Conservation (phyloP, 2,113 vertebrate genomes). For the Ctenodactylus gundi region DNA sequence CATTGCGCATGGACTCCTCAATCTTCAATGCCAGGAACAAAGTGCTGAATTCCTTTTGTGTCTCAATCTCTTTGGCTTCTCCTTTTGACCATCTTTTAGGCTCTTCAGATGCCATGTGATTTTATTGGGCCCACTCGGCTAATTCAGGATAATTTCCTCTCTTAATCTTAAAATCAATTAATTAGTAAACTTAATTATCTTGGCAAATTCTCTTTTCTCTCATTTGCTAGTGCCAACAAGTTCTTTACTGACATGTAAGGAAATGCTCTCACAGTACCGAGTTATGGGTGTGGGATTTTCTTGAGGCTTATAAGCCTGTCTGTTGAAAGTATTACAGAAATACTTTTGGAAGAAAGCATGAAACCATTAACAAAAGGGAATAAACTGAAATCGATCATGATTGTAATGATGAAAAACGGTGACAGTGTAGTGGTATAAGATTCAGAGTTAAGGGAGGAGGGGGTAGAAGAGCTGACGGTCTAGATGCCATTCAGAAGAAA, state of each 20-base stretch:
- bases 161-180: not conserved
- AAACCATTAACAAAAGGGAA: not conserved
- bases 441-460: not conserved
- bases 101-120: not conserved
- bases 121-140: not conserved
- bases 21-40: not conserved
- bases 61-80: not conserved
- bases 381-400: not conserved
- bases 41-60: not conserved
- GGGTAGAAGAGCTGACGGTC: not conserved
- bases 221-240: not conserved
- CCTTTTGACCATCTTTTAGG: not conserved
- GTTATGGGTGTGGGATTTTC: not conserved
- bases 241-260: not conserved
- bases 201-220: not conserved
- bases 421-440: not conserved
- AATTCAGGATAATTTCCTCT: not conserved
- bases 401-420: not conserved
- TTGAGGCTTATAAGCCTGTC: not conserved
- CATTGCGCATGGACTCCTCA: not conserved
- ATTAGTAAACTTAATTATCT: not conserved
- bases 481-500: not conserved
- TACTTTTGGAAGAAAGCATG: not conserved
- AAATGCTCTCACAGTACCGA: not conserved
- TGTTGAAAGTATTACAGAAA: not conserved